phyloP scores from a whole-genome alignment of 1,140 invertebrate species.

The Campoletis sonorensis region DNA sequence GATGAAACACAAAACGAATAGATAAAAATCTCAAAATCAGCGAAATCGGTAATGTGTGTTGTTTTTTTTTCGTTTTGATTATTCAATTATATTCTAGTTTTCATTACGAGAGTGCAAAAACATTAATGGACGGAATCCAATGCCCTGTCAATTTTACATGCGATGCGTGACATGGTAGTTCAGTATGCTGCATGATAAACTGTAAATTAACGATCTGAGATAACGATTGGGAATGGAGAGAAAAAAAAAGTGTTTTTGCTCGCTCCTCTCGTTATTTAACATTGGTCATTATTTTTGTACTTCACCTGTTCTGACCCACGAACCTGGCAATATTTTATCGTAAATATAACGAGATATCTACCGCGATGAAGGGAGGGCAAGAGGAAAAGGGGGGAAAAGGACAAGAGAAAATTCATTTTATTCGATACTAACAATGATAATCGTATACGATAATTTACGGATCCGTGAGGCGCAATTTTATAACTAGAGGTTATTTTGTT shows the following conservation, averaged over 20 bases:
- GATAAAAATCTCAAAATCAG: background rate
- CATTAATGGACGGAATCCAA: background rate
- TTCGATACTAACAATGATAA: constrained; percentile 19
- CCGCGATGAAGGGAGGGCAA: background rate
- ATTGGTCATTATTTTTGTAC: constrained; percentile 31
- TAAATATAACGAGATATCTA: constrained; percentile 17
- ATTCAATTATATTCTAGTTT: no score
- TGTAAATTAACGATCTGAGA: constrained; percentile 19
- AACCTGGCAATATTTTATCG: constrained; percentile 17
- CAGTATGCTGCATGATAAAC: background rate
- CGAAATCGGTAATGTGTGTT: background rate
- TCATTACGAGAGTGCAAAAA: background rate
- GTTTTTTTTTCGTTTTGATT: no score
- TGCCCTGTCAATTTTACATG: background rate
- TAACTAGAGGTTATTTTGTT: background rate
- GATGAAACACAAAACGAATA: no score
- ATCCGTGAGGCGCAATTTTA: background rate
- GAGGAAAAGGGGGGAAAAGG: background rate
- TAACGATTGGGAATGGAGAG: background rate
- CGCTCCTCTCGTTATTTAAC: background rate
- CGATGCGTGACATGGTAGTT: background rate
- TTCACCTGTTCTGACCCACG: background rate
- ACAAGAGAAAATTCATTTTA: background rate
- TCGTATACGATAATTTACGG: background rate
- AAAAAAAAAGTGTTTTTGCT: background rate